Evolutionary conservation across 1,140 invertebrate genomes (phyloP).

Genomic region (Saccostrea cuccullata): DNA sequence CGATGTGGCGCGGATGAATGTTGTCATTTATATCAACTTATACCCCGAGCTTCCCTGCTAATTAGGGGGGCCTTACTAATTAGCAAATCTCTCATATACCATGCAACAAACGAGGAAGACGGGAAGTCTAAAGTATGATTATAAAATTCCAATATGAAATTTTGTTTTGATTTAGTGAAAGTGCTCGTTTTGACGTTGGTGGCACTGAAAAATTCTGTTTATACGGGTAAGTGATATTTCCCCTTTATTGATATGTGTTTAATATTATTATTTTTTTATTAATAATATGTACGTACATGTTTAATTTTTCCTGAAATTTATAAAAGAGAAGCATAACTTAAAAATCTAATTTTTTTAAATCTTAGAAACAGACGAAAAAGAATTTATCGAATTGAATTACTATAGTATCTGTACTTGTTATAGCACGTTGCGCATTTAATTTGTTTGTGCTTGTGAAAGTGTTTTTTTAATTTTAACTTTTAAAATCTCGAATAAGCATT

Average conservation of each 20-base stretch:
- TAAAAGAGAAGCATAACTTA: no score
- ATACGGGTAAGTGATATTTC: not conserved
- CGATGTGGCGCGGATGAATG: not conserved
- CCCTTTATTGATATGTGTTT: not conserved
- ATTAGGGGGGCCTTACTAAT: not conserved
- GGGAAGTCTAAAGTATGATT: not conserved
- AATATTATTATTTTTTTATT: no score
- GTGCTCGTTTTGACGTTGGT: not conserved
- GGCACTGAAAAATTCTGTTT: not conserved
- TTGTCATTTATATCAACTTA: not conserved
- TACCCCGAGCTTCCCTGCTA: not conserved
- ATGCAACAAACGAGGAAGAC: not conserved
- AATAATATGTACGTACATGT: no score
- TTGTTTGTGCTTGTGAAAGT: no score
- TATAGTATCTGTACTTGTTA: no score
- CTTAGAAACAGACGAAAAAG: no score
- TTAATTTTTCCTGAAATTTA: no score
- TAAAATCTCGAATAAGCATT: no score
- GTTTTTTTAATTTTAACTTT: no score
- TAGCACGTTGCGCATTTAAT: no score
- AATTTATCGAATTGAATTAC: no score
- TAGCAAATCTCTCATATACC: not conserved
- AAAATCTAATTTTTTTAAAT: no score
- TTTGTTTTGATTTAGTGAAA: not conserved
- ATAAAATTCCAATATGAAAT: not conserved